Percentiles rank a stretch among this genome's conserved stretches.
phyloP scores from a whole-genome alignment of 1,140 invertebrate species.

The Nasonia longicornis region DNA sequence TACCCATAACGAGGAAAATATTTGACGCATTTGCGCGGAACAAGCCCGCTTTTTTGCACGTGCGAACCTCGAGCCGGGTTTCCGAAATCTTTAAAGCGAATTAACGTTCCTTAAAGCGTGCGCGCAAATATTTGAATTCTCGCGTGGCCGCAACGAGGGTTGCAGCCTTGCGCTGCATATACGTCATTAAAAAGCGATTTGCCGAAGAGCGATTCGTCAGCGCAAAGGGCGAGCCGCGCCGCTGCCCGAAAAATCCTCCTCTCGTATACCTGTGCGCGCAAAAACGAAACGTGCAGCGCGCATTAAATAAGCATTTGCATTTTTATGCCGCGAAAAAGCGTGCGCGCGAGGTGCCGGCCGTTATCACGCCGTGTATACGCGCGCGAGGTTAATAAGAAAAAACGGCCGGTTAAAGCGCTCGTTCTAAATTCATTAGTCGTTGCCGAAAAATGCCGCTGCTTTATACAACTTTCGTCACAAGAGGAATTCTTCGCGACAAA shows the following conservation, averaged over 20 bases:
- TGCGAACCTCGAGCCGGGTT: background rate
- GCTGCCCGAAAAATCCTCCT: background rate
- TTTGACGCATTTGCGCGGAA: constrained; percentile 8
- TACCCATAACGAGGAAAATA: background rate
- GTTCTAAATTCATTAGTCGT: constrained; percentile 62
- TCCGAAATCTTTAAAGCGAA: constrained; percentile 22
- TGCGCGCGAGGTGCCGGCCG: background rate
- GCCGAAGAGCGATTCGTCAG: constrained; percentile 35
- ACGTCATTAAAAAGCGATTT: constrained; percentile 51
- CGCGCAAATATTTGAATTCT: constrained; percentile 22
- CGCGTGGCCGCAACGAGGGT: background rate
- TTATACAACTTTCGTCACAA: constrained; percentile 4
- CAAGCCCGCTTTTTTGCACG: background rate
- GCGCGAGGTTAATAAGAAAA: background rate
- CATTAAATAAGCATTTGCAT: constrained; percentile 53
- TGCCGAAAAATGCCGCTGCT: background rate
- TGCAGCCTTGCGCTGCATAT: background rate
- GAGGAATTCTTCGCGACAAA: background rate
- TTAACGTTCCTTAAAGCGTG: background rate
- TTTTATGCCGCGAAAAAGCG: constrained; percentile 50
- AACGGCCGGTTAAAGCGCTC: constrained; percentile 37
- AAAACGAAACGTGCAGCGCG: constrained; percentile 26
- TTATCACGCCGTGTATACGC: background rate
- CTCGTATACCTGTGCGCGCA: background rate
- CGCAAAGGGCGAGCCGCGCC: background rate